A percentile compares a stretch with the other conserved stretches of the same genome.
Evolutionary conservation across 2,888 invertebrate genomes (phyloP).

Genomic region (Polylopha cassiicola): DNA sequence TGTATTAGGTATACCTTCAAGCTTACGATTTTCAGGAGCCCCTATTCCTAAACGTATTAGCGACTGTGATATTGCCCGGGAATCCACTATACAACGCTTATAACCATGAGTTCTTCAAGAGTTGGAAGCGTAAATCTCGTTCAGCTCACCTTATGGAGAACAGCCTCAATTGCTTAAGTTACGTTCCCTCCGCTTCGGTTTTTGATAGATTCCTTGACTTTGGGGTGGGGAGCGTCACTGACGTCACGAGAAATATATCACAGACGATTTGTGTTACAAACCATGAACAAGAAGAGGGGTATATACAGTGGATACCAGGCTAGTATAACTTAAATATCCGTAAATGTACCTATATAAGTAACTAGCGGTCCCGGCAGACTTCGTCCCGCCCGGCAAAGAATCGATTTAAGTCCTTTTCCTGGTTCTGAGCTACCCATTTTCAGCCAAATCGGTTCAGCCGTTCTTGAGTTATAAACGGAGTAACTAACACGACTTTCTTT

Average conservation of each 20-base stretch:
- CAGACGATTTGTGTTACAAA: conserved; percentile 67
- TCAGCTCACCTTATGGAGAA: conserved; percentile 64
- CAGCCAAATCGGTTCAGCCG: too few relatives aligned
- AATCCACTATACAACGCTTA: conserved; percentile 47
- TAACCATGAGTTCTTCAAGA: conserved; percentile 53
- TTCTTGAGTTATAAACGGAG: too few relatives aligned
- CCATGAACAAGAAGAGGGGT: conserved; percentile 58
- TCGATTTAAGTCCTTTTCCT: too few relatives aligned
- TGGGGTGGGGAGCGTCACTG: conserved; percentile 52
- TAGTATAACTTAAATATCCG: conserved; percentile 2
- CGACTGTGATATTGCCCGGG: conserved; percentile 50
- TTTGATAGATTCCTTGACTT: conserved; percentile 64
- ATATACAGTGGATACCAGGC: conserved; percentile 68
- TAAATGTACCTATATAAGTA: background rate
- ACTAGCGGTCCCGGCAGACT: background rate
- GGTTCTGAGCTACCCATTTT: too few relatives aligned
- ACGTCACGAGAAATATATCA: conserved; percentile 61
- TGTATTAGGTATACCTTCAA: conserved; percentile 15
- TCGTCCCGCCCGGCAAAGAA: too few relatives aligned
- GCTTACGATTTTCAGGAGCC: conserved; percentile 49
- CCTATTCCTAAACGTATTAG: conserved; percentile 52
- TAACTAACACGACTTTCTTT: too few relatives aligned
- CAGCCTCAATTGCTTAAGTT: conserved; percentile 51
- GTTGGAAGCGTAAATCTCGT: conserved; percentile 47
- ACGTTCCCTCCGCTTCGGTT: conserved; percentile 62